Evolutionary conservation across 2,113 vertebrate genomes (phyloP).

Genomic region (Pelobates fuscus): DNA sequence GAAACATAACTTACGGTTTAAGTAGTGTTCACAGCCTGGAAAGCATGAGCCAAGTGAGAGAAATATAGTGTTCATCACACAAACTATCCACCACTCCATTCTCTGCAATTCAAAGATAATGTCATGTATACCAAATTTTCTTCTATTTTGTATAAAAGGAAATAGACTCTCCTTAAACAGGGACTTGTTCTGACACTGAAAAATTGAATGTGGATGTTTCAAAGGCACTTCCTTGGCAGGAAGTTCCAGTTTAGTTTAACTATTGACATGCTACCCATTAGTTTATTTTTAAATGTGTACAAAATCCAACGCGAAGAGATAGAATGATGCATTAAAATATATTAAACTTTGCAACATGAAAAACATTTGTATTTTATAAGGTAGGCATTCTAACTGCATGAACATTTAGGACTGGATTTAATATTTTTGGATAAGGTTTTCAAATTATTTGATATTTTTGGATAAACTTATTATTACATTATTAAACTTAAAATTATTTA

Average conservation of each 20-base stretch:
- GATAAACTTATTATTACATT: too few species aligned
- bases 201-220: slow-evolving; percentile 14
- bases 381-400: too few species aligned
- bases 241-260: slow-evolving; percentile 1
- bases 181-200: background rate
- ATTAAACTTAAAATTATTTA: too few species aligned
- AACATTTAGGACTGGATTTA: too few species aligned
- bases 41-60: slow-evolving; percentile 5
- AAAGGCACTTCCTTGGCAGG: slow-evolving; percentile 16
- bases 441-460: too few species aligned
- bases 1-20: slow-evolving; percentile 23
- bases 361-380: too few species aligned
- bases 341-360: too few species aligned
- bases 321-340: too few species aligned
- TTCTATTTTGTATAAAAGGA: background rate
- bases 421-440: too few species aligned
- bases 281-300: background rate
- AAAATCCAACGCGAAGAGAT: too few species aligned
- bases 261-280: background rate
- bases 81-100: slow-evolving; percentile 15
- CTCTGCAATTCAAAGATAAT: background rate
- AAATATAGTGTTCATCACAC: background rate
- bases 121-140: background rate
- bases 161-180: background rate
- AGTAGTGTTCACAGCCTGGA: slow-evolving; percentile 8